These are phyloP conservation scores for fruit fly (Drosophila melanogaster) DNA, from an alignment of 1,140 invertebrate genomes.

Conservation along the genomic window Release_6_plus_ISO1_MT NT_037436.4:5275001-5275500, in stretches of 20 bases:
- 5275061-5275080: too few species aligned
- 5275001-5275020: conserved; percentile 12
- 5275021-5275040: background rate
- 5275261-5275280: conserved; percentile 4
- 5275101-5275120: too few species aligned
- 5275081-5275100: too few species aligned
- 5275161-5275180: conserved; percentile 9
- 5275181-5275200: conserved; percentile 34
- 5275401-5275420: conserved; percentile 35
- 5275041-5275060: too few species aligned
- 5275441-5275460: conserved; percentile 52
- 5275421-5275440: conserved; percentile 30
- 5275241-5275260: conserved; percentile 34
- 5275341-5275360: conserved; percentile 37
- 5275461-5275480: conserved; percentile 14
- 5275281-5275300: background rate
- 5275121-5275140: too few species aligned
- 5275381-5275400: conserved; percentile 53
- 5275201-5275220: conserved; percentile 3
- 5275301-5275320: conserved; percentile 41
- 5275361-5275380: conserved; percentile 11
- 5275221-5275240: conserved; percentile 64
- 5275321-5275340: conserved; percentile 66
- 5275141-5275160: background rate
- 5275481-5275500: conserved; percentile 11